Conservation (phyloP, 2,888 invertebrate species). For the Caenorhabditis uteleia region DNA sequence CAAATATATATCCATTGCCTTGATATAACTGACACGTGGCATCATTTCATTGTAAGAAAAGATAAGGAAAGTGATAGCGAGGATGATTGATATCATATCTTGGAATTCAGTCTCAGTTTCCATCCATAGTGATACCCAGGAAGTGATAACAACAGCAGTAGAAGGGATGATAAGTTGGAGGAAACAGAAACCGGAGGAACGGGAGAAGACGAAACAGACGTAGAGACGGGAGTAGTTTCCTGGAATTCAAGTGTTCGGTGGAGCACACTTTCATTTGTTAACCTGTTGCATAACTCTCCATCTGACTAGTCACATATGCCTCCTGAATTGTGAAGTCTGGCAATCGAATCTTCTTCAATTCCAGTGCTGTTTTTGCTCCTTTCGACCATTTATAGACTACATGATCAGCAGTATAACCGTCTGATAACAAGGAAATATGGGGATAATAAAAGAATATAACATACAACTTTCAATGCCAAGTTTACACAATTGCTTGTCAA, state of each 20-base stretch:
- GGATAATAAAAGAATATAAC: conserved; percentile 10
- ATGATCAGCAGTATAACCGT: conserved; percentile 66
- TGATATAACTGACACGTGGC: conserved; percentile 69
- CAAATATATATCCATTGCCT: conserved; percentile 59
- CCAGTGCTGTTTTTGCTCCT: conserved; percentile 52
- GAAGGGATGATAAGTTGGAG: conserved; percentile 67
- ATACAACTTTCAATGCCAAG: conserved; percentile 67
- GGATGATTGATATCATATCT: conserved; percentile 68
- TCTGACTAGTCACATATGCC: conserved; percentile 64
- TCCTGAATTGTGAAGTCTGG: conserved; percentile 67
- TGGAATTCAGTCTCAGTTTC: conserved; percentile 65
- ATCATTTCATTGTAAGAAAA: conserved; percentile 69
- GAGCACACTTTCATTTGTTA: background rate
- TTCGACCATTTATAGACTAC: conserved; percentile 65
- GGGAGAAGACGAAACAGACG: conserved; percentile 66
- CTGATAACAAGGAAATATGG: conserved; percentile 22
- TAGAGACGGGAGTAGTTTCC: conserved; percentile 68
- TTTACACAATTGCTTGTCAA: conserved; percentile 67
- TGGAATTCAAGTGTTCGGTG: no score
- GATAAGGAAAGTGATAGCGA: conserved; percentile 67
- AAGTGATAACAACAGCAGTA: conserved; percentile 68
- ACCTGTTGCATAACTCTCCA: conserved; percentile 60
- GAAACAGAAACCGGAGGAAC: conserved; percentile 69
- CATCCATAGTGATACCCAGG: conserved; percentile 70
- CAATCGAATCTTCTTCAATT: conserved; percentile 59